Evolutionary conservation across 2,888 invertebrate genomes (phyloP).

Genomic region (Acrobasis repandana): DNA sequence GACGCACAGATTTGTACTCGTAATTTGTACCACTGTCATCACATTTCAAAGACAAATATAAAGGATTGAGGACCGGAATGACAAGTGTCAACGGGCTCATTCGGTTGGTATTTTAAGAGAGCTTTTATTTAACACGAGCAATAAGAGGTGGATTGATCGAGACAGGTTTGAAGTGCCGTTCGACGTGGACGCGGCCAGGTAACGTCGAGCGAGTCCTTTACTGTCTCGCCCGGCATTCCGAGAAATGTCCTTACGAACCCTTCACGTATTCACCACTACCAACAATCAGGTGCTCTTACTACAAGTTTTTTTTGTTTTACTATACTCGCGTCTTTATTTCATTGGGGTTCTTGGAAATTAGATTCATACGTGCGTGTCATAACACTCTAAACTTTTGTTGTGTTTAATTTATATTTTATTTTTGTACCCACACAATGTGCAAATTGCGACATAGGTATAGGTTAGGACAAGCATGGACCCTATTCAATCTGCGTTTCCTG

Average conservation of each 20-base stretch:
- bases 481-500: not conserved
- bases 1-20: constrained; percentile 80
- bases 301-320: constrained; percentile 37
- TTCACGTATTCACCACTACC: constrained; percentile 52
- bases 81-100: constrained; percentile 78
- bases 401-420: not conserved
- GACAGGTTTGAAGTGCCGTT: constrained; percentile 81
- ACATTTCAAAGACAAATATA: constrained; percentile 84
- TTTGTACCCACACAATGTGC: not conserved
- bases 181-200: constrained; percentile 57
- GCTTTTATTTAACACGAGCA: constrained; percentile 81
- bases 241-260: constrained; percentile 75
- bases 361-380: constrained; percentile 3
- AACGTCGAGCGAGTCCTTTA: constrained; percentile 61
- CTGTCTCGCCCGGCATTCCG: constrained; percentile 67
- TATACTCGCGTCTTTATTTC: constrained; percentile 35
- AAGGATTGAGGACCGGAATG: constrained; percentile 80
- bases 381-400: not conserved
- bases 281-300: constrained; percentile 50
- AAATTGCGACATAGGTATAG: not conserved
- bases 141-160: constrained; percentile 81
- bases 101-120: constrained; percentile 79
- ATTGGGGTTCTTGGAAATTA: constrained; percentile 29
- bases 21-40: constrained; percentile 83
- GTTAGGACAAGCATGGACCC: too few relatives aligned